Evolutionary conservation across 2,888 invertebrate species (phyloP).

Genomic region (Tyria jacobaeae): DNA sequence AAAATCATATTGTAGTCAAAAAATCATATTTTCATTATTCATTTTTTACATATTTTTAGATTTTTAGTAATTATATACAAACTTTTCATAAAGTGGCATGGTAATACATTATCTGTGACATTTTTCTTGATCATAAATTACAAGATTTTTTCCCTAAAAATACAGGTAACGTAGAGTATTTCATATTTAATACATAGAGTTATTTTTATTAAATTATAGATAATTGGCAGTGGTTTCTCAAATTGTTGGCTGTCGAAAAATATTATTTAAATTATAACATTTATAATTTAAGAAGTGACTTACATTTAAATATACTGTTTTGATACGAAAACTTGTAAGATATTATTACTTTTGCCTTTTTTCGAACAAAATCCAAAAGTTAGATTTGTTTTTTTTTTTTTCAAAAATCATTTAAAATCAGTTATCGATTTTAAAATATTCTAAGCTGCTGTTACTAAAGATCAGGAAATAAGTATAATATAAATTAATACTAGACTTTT

Average conservation of each 20-base stretch:
- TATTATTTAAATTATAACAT: slow-evolving; percentile 26
- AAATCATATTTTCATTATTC: no score
- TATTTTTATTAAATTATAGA: slow-evolving; percentile 46
- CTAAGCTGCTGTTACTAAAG: no score
- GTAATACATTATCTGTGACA: neutral
- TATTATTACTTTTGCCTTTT: slow-evolving; percentile 34
- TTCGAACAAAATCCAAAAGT: slow-evolving; percentile 11
- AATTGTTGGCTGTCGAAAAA: slow-evolving; percentile 25
- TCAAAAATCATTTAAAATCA: no score
- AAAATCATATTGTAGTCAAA: no score
- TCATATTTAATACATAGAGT: slow-evolving; percentile 29
- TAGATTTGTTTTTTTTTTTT: neutral
- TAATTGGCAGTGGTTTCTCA: slow-evolving; percentile 65
- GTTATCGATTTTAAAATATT: no score
- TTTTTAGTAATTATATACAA: neutral
- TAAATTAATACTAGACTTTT: no score
- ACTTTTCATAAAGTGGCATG: neutral
- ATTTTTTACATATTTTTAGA: no score
- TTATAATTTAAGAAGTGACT: slow-evolving; percentile 39
- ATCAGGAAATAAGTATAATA: no score
- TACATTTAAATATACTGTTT: slow-evolving; percentile 41
- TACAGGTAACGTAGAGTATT: slow-evolving; percentile 73
- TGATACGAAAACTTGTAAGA: slow-evolving; percentile 67
- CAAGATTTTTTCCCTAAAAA: slow-evolving; percentile 38
- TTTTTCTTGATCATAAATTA: slow-evolving; percentile 29